These are phyloP conservation scores for Helobdella robusta DNA, from an alignment of 2,888 invertebrate genomes.

Conservation along the genomic window DNA sequence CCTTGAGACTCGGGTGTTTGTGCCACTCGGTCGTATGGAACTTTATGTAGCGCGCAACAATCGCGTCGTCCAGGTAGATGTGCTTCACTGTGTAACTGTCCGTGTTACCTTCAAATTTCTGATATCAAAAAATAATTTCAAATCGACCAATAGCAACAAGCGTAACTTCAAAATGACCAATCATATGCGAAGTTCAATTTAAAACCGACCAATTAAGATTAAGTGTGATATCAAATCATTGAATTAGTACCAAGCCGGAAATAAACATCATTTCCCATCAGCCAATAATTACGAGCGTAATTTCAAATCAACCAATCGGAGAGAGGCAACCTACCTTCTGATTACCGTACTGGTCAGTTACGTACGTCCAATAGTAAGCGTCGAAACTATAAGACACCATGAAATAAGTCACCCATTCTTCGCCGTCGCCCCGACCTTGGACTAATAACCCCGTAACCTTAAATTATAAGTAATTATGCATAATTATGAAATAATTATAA, in stretches of 20 bases:
- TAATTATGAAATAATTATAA: background rate
- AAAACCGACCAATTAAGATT: too few relatives aligned
- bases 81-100: conserved; percentile 52
- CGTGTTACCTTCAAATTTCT: conserved; percentile 53
- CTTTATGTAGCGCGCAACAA: conserved; percentile 52
- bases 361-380: conserved; percentile 53
- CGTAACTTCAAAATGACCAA: too few relatives aligned
- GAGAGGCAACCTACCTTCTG: conserved; percentile 47
- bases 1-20: conserved; percentile 52
- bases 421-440: conserved; percentile 53
- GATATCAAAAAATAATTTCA: conserved; percentile 24
- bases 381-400: conserved; percentile 53
- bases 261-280: too few relatives aligned
- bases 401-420: conserved; percentile 53
- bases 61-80: conserved; percentile 51
- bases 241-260: too few relatives aligned
- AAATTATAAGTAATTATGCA: too few relatives aligned
- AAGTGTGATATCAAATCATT: too few relatives aligned
- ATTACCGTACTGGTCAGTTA: conserved; percentile 52
- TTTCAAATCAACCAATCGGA: background rate
- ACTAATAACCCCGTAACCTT: conserved; percentile 50
- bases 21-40: conserved; percentile 53
- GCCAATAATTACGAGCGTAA: too few relatives aligned
- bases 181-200: too few relatives aligned
- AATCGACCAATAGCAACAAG: too few relatives aligned